Evolutionary conservation across 2,888 invertebrate species (phyloP), one percentile per base, ranked within the genome.

Genomic region (Zygothrica quintamaculata): DNA sequence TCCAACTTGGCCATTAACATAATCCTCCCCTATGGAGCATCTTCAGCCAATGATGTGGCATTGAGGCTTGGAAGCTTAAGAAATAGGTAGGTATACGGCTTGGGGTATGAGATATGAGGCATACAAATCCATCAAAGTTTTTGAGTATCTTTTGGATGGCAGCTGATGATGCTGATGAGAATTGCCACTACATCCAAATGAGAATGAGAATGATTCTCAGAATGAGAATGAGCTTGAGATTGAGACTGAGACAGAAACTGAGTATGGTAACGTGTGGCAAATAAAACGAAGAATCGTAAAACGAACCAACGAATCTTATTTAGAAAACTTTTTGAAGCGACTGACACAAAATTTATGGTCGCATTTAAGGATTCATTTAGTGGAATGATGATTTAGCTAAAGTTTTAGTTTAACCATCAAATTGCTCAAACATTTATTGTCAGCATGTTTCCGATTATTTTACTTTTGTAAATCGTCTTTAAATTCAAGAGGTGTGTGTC

Each of bases 71-170:
- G n/a, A n/a, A n/a, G n/a, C n/a, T n/a, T n/a, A n/a, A n/a, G n/a
- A 33, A 3, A 11, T n/a, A 9, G 11, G n/a, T 1, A 33, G n/a
- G 18, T 5, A 22, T 22, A 22, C 18, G 25, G 51, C 16, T 18
- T n/a, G 29, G 1, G 31, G 31, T 33, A 39, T n/a, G 29, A 3
- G 31, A 26, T 33, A 46, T 26, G 46, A 34, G 44, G 42, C 50
- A 62, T 58, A 57, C 57, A 59, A 77, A 75, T 77, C 69, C 77
- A 75, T 77, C 74, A 75, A 75, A 73, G 77, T 75, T 75, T 72
- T 58, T 65, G 68, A 72, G 60, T 65, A 65, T 56, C 65, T 60
- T 40, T 51, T 31, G 34, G 31, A 33, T 57, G 40, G 42, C 61
- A 53, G 22, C 51, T 59, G 66, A 60, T 52, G 65, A 47, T 40